These are phyloP conservation scores for Akabosia matsudoensis DNA, from an alignment of 1,140 invertebrate genomes.

Conservation along the genomic window DNA sequence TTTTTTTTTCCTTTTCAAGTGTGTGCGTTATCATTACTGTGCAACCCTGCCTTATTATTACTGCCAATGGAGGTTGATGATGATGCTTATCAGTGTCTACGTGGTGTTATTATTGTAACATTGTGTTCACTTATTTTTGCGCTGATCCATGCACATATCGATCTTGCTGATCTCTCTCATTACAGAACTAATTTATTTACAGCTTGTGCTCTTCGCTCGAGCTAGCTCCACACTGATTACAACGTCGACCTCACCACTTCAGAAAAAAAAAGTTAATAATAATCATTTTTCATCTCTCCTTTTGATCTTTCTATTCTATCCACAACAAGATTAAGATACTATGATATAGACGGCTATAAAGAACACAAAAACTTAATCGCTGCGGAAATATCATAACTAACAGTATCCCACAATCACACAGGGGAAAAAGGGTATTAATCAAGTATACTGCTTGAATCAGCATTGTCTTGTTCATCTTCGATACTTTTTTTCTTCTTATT, in stretches of 20 bases:
- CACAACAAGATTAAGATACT: too few species aligned
- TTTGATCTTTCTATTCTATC: neutral
- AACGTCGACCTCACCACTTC: neutral
- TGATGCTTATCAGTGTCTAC: neutral
- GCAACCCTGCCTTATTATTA: neutral
- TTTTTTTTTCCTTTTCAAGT: too few species aligned
- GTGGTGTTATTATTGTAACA: too few species aligned
- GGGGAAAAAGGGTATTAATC: neutral
- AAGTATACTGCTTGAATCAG: too few species aligned
- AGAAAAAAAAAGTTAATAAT: neutral
- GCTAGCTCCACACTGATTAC: neutral
- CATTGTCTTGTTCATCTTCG: too few species aligned
- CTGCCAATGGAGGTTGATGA: neutral
- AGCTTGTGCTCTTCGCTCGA: neutral
- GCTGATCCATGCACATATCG: too few species aligned
- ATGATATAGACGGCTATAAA: too few species aligned
- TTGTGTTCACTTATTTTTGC: too few species aligned
- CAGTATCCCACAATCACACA: neutral
- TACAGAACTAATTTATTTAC: neutral
- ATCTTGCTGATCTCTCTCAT: neutral
- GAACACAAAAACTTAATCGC: neutral
- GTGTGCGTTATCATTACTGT: neutral
- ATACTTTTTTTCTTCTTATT: too few species aligned
- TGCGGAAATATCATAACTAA: neutral
- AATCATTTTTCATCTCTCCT: conserved; percentile 5